These are phyloP conservation scores for Poecilia picta DNA, from an alignment of 2,797 vertebrate species.

Conservation along the genomic window DNA sequence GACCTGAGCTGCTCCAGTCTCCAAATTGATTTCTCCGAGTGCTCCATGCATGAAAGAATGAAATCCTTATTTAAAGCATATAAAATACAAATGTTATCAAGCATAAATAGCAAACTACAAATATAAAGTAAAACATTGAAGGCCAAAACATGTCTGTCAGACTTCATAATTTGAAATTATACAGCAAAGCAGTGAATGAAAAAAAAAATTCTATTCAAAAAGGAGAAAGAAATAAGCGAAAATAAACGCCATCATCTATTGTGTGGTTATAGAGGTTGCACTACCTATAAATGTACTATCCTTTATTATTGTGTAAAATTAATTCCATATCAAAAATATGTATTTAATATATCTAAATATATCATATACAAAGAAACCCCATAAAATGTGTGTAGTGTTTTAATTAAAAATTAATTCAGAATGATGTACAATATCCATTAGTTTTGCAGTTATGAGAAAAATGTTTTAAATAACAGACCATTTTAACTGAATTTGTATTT, in stretches of 20 bases:
- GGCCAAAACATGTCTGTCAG: not conserved
- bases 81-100: not conserved
- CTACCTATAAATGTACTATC: not conserved
- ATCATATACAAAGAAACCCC: not conserved
- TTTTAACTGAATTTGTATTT: not conserved
- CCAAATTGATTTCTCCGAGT: not conserved
- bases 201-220: not conserved
- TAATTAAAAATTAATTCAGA: not conserved
- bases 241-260: no score
- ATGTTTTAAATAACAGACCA: not conserved
- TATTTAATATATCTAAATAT: not conserved
- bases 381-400: not conserved
- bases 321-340: not conserved
- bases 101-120: not conserved
- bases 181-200: not conserved
- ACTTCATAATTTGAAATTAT: not conserved
- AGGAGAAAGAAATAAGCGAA: not conserved
- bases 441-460: no score
- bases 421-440: not conserved
- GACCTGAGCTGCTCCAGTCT: not conserved
- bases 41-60: not conserved
- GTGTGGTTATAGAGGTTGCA: not conserved
- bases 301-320: not conserved
- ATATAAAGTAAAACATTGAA: not conserved
- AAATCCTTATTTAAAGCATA: not conserved